Evolutionary conservation across 1,140 invertebrate species (phyloP).

Genomic region (Adelges cooleyi): DNA sequence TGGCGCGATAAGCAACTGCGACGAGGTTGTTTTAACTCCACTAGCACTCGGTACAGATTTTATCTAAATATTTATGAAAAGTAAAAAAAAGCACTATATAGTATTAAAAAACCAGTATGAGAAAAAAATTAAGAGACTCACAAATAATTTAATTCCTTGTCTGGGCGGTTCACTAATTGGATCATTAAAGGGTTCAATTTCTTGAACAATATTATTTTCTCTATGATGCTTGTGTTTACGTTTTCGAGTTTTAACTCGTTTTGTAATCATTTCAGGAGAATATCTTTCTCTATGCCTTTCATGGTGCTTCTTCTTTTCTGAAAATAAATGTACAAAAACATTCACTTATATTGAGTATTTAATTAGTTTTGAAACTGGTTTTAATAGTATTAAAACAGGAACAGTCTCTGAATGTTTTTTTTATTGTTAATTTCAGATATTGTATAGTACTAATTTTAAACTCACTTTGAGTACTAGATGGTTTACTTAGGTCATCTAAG

Average conservation of each 20-base stretch:
- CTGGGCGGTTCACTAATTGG: slow-evolving; percentile 42
- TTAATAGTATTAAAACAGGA: no score
- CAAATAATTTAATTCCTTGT: slow-evolving; percentile 57
- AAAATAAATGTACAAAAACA: background rate
- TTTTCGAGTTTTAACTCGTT: slow-evolving; percentile 42
- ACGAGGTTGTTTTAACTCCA: slow-evolving; percentile 24
- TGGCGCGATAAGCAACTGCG: slow-evolving; percentile 13
- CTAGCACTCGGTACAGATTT: slow-evolving; percentile 68
- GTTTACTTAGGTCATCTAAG: background rate
- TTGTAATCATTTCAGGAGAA: slow-evolving; percentile 17
- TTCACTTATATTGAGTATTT: no score
- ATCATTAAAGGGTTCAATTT: slow-evolving; percentile 45
- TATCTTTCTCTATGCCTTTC: slow-evolving; percentile 4
- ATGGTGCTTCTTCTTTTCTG: slow-evolving; percentile 29
- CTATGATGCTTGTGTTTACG: slow-evolving; percentile 54
- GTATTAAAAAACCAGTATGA: background rate
- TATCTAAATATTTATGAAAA: slow-evolving; percentile 45
- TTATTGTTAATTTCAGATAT: no score
- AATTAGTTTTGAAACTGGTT: no score
- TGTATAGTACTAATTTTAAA: no score
- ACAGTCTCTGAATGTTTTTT: no score
- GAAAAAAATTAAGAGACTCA: slow-evolving; percentile 37
- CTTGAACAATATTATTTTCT: slow-evolving; percentile 44
- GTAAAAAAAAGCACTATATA: slow-evolving; percentile 28
- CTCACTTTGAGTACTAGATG: background rate